Evolutionary conservation across 2,797 vertebrate species (phyloP), one percentile per base, ranked within the genome.

Genomic region (Cebuella pygmaea): DNA sequence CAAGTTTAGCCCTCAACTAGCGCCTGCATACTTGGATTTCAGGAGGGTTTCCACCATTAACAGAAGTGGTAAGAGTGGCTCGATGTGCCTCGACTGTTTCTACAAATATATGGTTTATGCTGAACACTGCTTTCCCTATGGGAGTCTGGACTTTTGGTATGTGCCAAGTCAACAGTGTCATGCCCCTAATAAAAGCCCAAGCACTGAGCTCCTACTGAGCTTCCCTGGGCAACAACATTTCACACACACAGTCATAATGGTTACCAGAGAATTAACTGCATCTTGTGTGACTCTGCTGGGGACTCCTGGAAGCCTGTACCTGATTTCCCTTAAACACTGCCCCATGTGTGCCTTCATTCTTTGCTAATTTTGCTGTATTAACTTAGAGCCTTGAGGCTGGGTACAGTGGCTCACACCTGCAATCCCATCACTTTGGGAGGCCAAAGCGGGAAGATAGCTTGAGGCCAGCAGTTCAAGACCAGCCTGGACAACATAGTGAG

Each of bases 151-250:
- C 24, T n/a, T 67, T 24, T 11, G 78, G 33, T 11, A 39, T 17
- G 7, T 13, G 64, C 52, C n/a, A 84, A 55, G 39, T 46, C 76
- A 57, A 83, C 11, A 36, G 5, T 6, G 27, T 52, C 57, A 39
- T 26, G 48, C 19, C 52, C 80, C 55, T 30, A 6, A 0, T 0
- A 33, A 44, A 59, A 78, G 20, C 26, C 88, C 4, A 10, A n/a
- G 30, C 0, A 1, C 4, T 0, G 22, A 19, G n/a, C 48, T 26
- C n/a, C 27, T 22, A 11, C 0, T 0, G 0, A 8, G 36, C 39
- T 24, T 83, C 8, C n/a, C 79, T 20, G 64, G 5, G 36, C 88
- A 39, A 17, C 14, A 48, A 52, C 7, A 12, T 4, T 30, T 41
- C 55, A 27, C 36, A 22, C 0, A 0, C 3, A 13, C 5, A 12